Evolutionary conservation across 2,888 invertebrate species (phyloP).

Genomic region (Ernsta delagoae): DNA sequence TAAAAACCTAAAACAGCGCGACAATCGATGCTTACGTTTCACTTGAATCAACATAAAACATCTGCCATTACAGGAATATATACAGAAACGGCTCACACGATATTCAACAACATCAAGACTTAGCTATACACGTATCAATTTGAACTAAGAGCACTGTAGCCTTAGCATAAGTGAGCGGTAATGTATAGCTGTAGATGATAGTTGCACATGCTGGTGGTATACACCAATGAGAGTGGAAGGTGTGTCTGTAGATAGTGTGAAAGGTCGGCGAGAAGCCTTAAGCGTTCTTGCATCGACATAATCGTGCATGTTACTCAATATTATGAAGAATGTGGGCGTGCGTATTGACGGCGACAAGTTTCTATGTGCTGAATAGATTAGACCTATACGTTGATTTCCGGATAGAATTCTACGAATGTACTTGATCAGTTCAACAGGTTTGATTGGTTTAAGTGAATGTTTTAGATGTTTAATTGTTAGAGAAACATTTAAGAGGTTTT

Average conservation of each 20-base stretch:
- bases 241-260: conserved; percentile 28
- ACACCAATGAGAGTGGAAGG: conserved; percentile 26
- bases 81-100: background rate
- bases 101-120: background rate
- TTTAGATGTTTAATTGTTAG: too few relatives aligned
- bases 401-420: background rate
- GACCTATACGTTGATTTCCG: background rate
- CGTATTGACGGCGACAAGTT: background rate
- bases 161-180: background rate
- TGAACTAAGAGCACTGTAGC: conserved; percentile 1
- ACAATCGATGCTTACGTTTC: too few relatives aligned
- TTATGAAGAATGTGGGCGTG: conserved; percentile 22
- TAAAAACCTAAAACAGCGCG: too few relatives aligned
- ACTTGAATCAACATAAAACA: too few relatives aligned
- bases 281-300: conserved; percentile 25
- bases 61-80: too few relatives aligned
- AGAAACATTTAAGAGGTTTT: too few relatives aligned
- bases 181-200: conserved; percentile 11
- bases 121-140: background rate
- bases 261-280: conserved; percentile 33
- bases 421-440: background rate
- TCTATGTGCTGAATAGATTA: background rate
- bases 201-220: background rate
- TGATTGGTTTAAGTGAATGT: background rate
- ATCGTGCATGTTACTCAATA: conserved; percentile 32